Evolutionary conservation across 1,140 invertebrate genomes (phyloP).

Genomic region (Vollenhovia emeryi): DNA sequence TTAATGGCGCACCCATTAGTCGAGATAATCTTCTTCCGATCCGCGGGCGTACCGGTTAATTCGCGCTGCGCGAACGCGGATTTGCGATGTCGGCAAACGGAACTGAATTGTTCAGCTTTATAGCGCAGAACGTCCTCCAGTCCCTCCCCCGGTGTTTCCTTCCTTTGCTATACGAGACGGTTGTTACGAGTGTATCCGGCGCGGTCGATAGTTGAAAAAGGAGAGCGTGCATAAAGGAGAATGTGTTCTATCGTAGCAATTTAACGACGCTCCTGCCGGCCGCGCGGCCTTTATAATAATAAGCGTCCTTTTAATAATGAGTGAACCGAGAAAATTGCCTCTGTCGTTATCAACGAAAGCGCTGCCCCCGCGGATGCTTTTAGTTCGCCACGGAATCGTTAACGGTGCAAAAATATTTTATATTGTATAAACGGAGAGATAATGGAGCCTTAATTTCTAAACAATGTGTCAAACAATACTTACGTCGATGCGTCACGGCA

Average conservation of each 20-base stretch:
- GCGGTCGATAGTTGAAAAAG: constrained; percentile 20
- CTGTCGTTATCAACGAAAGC: constrained; percentile 16
- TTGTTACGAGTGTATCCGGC: constrained; percentile 24
- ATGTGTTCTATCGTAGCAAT: constrained; percentile 2
- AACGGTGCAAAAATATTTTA: constrained; percentile 3
- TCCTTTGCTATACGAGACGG: not conserved
- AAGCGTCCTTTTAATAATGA: constrained; percentile 46
- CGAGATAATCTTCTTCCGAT: constrained; percentile 49
- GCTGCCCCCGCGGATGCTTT: not conserved
- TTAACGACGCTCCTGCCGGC: constrained; percentile 21
- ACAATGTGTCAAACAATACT: not conserved
- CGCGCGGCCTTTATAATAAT: constrained; percentile 35
- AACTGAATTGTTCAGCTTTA: constrained; percentile 13
- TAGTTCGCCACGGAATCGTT: not conserved
- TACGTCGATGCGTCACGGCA: not conserved
- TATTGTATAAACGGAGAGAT: no score
- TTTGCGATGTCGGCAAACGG: constrained; percentile 23
- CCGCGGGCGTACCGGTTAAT: not conserved
- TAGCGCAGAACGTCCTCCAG: not conserved
- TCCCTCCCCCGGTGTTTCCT: not conserved
- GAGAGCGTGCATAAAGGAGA: not conserved
- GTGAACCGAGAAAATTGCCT: constrained; percentile 34
- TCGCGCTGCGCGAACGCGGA: not conserved
- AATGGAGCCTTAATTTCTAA: not conserved
- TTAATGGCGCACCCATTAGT: constrained; percentile 36